phyloP scores from a whole-genome alignment of 1,140 invertebrate genomes.

The Meteorus sp. region DNA sequence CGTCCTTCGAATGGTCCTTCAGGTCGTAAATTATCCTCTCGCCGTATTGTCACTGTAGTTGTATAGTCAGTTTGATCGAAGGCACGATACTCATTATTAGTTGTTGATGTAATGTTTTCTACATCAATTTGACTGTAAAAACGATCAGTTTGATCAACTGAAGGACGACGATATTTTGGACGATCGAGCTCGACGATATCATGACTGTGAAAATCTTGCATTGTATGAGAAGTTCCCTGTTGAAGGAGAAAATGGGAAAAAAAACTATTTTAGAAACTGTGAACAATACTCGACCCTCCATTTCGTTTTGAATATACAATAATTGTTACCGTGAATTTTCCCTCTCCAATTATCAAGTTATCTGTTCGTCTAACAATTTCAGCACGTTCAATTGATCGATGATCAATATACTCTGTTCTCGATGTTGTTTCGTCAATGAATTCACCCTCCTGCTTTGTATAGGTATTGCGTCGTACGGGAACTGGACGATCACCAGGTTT shows the following conservation, averaged over 20 bases:
- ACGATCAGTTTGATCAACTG: slow-evolving; percentile 47
- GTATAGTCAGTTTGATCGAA: slow-evolving; percentile 49
- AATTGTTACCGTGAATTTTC: slow-evolving; percentile 55
- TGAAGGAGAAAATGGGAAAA: too few relatives aligned
- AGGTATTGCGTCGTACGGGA: slow-evolving; percentile 77
- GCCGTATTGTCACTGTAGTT: slow-evolving; percentile 46
- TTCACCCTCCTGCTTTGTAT: slow-evolving; percentile 77
- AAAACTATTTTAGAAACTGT: too few relatives aligned
- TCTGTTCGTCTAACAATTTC: slow-evolving; percentile 66
- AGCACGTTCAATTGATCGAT: slow-evolving; percentile 58
- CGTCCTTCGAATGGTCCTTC: slow-evolving; percentile 64
- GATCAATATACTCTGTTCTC: slow-evolving; percentile 68
- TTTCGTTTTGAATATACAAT: too few relatives aligned
- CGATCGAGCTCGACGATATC: slow-evolving; percentile 48
- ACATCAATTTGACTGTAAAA: slow-evolving; percentile 49
- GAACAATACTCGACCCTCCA: too few relatives aligned
- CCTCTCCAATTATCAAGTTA: slow-evolving; percentile 67
- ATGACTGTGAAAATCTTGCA: slow-evolving; percentile 57
- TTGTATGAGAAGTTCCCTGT: slow-evolving; percentile 56
- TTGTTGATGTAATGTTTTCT: slow-evolving; percentile 52
- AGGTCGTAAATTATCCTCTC: slow-evolving; percentile 60
- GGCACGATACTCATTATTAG: slow-evolving; percentile 47
- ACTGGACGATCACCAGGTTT: slow-evolving; percentile 66
- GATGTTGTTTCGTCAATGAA: slow-evolving; percentile 69
- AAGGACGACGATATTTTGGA: slow-evolving; percentile 33